Evolutionary conservation across 2,797 vertebrate genomes (phyloP).

Genomic region (Sparus aurata): DNA sequence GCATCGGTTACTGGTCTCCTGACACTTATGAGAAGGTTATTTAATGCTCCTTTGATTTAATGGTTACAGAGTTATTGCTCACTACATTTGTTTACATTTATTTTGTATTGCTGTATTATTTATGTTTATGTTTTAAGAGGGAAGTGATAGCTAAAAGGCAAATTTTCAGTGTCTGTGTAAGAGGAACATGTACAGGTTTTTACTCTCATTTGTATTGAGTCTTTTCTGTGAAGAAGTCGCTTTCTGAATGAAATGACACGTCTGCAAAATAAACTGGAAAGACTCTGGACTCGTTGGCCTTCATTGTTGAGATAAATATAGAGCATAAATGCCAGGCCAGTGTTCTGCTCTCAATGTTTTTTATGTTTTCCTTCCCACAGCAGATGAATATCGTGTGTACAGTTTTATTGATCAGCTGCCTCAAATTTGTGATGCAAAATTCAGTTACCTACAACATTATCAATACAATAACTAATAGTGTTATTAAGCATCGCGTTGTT

Average conservation of each 20-base stretch:
- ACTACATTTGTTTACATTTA: constrained; percentile 5
- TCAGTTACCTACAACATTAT: background rate
- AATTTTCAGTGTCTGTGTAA: background rate
- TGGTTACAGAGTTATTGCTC: background rate
- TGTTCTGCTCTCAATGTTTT: background rate
- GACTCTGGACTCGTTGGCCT: constrained; percentile 14
- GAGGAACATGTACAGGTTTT: constrained; percentile 35
- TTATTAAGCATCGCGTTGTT: too few species aligned
- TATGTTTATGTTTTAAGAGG: constrained; percentile 10
- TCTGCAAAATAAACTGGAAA: constrained; percentile 58
- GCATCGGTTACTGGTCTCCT: constrained; percentile 31
- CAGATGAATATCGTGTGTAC: background rate
- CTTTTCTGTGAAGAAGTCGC: constrained; percentile 42
- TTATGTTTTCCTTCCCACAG: background rate
- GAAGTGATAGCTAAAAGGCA: constrained; percentile 1
- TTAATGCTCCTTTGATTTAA: constrained; percentile 28
- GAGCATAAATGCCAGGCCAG: too few species aligned
- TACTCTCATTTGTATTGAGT: constrained; percentile 30
- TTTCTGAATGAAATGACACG: constrained; percentile 13
- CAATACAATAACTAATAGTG: too few species aligned
- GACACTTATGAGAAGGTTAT: background rate
- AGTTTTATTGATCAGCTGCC: background rate
- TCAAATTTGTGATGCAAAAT: background rate
- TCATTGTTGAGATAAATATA: background rate
- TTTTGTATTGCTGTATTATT: constrained; percentile 12